Base-by-base conservation (phyloP, 2,113 vertebrate species). In the Seriola dumerili region DNA sequence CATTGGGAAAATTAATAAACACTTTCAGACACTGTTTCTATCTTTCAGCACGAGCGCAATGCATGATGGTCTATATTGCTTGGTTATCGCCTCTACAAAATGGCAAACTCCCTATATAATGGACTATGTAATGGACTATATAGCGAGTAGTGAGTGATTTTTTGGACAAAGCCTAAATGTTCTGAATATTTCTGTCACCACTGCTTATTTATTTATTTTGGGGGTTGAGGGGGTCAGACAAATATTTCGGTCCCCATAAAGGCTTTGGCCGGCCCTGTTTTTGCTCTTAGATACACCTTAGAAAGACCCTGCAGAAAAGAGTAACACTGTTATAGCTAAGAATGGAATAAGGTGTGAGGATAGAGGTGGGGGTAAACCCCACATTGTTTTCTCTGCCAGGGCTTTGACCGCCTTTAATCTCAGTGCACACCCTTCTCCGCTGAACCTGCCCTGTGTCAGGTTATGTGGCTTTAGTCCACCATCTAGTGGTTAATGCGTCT, bases 401-500 rank as follows among this genome's bases (percentile, higher is more conserved):
- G 29, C 29, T 29, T 29, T 29, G 29, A 29, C 29, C 29, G 29
- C 29, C 29, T 29, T 29, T 29, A 29, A 25, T 52, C 12, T 55
- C 21, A 48, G 29, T 32, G 13, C 19, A 34, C 70, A 44, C 48
- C 34, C 58, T 50, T 7, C 21, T 5, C 13, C 40, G 2, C 3
- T 64, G 32, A 40, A 21, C 21, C 40, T 44, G 34, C 64, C 11
- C 71, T 19, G n/a, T 23, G 11, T 64, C 76, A 83, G 59, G 74
- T 89, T 89, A n/a, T 42, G 87, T 32, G 46, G 79, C 85, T 85
- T 59, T 68, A 91, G 85, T 76, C 83, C 85, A 88, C 91, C 93
- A 94, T 88, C 92, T 93, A 90, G 93, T 86, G 91, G 92, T 58
- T 48, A 57, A 68, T 32, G 4, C 29, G 4, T 19, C 40, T 4